phyloP scores from a whole-genome alignment of 2,888 invertebrate genomes.

The Hydroisotoma schaefferi region DNA sequence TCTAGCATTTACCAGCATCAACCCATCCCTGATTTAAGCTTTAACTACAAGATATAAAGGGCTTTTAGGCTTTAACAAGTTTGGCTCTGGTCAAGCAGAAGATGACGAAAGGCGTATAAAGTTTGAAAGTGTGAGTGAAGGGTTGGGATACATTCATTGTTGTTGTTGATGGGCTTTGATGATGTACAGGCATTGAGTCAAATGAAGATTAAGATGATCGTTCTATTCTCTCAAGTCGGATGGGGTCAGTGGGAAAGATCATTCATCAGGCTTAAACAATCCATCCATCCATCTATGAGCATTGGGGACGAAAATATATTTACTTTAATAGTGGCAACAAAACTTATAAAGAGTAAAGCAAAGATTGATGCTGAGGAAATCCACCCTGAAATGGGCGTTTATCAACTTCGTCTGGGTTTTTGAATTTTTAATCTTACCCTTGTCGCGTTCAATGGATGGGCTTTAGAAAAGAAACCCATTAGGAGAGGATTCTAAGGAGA shows the following conservation, averaged over 20 bases:
- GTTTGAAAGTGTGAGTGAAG: constrained; percentile 1
- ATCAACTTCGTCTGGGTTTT: background rate
- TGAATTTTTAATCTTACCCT: constrained; percentile 4
- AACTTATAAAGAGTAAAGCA: background rate
- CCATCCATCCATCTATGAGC: too few relatives aligned
- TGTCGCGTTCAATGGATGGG: constrained; percentile 10
- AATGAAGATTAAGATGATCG: constrained; percentile 15
- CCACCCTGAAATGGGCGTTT: constrained; percentile 16
- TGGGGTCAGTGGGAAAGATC: constrained; percentile 20
- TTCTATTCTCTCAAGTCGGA: constrained; percentile 24
- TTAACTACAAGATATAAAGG: too few relatives aligned
- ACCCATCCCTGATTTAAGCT: too few relatives aligned
- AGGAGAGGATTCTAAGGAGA: constrained; percentile 6
- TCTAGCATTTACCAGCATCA: too few relatives aligned
- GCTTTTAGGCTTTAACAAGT: too few relatives aligned
- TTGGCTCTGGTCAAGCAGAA: background rate
- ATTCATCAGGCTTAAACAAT: constrained; percentile 4
- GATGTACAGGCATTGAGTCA: constrained; percentile 27
- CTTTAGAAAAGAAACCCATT: constrained; percentile 16
- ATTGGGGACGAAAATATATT: background rate
- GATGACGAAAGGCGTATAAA: constrained; percentile 1
- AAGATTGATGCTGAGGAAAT: constrained; percentile 1
- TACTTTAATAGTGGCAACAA: background rate
- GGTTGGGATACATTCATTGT: constrained; percentile 3
- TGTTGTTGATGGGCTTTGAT: background rate